phyloP scores from a whole-genome alignment of 2,797 vertebrate species.

The Euphonia xanthogaster region DNA sequence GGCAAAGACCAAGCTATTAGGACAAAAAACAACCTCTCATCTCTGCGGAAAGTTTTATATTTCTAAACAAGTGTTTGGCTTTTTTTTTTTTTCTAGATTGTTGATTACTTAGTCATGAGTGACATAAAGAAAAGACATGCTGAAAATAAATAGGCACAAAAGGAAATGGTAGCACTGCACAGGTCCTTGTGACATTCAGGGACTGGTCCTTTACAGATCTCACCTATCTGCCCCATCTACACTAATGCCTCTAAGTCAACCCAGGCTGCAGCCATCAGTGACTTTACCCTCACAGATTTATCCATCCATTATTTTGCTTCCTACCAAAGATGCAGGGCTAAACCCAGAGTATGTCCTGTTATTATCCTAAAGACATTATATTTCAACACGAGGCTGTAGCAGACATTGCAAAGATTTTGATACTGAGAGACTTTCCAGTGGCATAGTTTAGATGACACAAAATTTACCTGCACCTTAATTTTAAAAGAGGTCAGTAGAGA shows the following conservation, averaged over 20 bases:
- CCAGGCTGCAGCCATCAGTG: not conserved
- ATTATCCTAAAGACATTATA: not conserved
- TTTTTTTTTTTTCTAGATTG: not conserved
- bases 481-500: not conserved
- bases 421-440: not conserved
- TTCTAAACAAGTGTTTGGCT: not conserved
- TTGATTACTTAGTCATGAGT: not conserved
- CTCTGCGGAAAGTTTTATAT: not conserved
- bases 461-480: not conserved
- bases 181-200: not conserved
- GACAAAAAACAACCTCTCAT: not conserved
- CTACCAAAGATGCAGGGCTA: not conserved
- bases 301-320: not conserved
- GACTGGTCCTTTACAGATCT: not conserved
- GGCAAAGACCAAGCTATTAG: not conserved
- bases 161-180: not conserved
- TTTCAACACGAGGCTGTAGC: not conserved
- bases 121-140: rapidly evolving
- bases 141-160: not conserved
- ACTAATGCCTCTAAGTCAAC: not conserved
- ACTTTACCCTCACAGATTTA: not conserved
- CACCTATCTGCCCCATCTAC: not conserved
- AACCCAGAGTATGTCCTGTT: not conserved
- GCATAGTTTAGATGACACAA: not conserved
- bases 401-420: not conserved